Base-by-base conservation (phyloP, 2,113 vertebrate genomes). In the Oreochromis tanganicae region DNA sequence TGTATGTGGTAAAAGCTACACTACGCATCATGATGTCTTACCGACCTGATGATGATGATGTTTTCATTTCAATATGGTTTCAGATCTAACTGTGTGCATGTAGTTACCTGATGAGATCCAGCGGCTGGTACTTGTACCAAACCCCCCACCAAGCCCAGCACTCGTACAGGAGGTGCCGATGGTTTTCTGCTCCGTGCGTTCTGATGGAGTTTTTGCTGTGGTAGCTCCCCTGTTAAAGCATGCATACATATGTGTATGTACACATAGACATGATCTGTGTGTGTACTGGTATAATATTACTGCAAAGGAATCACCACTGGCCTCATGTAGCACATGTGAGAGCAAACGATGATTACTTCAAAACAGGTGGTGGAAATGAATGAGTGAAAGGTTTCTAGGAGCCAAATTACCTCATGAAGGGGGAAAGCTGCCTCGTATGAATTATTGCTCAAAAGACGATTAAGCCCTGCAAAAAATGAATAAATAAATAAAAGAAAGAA, bases 121-220 rank as follows among this genome's bases (percentile, higher is more conserved):
- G 95, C 0, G 98, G 98, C 55, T 99, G 98, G 92, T 99, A 99
- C 90, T 99, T 99, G 94, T 98, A 99, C 97, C 98, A 99, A 50
- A 98, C 97, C 4, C 97, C 95, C 97, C 98, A 99, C 92, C 97
- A 98, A 48, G 98, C 98, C 98, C 98, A 99, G 89, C 97, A 97
- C 83, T 97, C 97, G 2, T 98, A 99, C 19, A 99, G 97, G 16
- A 98, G 94, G 88, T 98, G 98, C 63, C 98, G 96, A 87, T 99
- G 98, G 96, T 99, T 99, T 89, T 98, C 97, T 7, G 97, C 97
- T 84, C 98, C 98, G 0, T 99, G 98, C 5, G 97, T 98, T 93
- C 95, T 96, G 93, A 98, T 97, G 6, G 98, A 97, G 94, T 98
- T 98, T 92, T 97, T 98, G 95, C 98, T 98, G 96, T 97, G 97